phyloP scores from a whole-genome alignment of 92 coral and sea anemone genomes.

The Siderastrea radians region DNA sequence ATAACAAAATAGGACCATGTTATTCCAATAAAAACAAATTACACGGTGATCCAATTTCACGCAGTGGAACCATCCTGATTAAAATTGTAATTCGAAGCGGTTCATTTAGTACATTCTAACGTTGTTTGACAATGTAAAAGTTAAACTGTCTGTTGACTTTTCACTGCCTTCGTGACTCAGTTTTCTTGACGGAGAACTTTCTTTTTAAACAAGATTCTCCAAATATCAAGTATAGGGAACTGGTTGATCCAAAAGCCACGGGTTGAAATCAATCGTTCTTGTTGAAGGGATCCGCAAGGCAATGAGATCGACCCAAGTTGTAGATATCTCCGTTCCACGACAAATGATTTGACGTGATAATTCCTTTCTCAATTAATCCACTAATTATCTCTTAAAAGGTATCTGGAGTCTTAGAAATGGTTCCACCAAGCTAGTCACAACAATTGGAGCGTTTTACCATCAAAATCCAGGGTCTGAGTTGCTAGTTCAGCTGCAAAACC shows the following conservation, averaged over 20 bases:
- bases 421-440: background rate
- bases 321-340: background rate
- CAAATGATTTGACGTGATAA: conserved; percentile 54
- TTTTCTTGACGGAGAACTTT: background rate
- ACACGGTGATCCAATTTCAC: background rate
- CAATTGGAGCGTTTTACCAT: background rate
- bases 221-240: background rate
- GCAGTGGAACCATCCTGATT: background rate
- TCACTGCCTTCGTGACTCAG: background rate
- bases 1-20: too few species aligned
- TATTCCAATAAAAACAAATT: too few species aligned
- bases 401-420: background rate
- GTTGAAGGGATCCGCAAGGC: background rate
- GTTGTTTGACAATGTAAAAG: conserved; percentile 3
- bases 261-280: background rate
- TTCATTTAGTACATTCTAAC: background rate
- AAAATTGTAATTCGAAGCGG: background rate
- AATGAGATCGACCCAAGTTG: background rate
- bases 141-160: background rate
- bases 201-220: background rate
- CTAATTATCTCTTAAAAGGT: conserved; percentile 18
- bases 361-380: conserved; percentile 19
- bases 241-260: background rate
- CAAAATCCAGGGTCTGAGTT: background rate
- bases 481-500: background rate